Conservation (phyloP, 2,113 vertebrate species). For the Scomber colias region DNA sequence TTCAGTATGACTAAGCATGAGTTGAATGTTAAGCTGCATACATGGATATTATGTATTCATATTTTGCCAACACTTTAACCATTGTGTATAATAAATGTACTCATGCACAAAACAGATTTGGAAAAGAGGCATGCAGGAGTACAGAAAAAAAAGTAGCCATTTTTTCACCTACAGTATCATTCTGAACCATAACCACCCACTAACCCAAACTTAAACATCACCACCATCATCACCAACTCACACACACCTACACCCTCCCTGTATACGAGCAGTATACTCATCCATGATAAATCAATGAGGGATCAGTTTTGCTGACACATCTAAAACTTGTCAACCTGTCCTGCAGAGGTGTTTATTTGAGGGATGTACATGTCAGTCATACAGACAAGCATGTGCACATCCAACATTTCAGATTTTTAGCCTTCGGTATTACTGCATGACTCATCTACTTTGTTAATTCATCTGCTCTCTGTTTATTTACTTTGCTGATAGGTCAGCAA, state of each 20-base stretch:
- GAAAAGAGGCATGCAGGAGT: constrained; percentile 29
- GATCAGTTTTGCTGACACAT: constrained; percentile 47
- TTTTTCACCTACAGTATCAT: constrained; percentile 35
- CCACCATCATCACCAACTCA: constrained; percentile 6
- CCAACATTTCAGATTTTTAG: constrained; percentile 9
- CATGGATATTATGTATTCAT: constrained; percentile 10
- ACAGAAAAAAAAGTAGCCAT: constrained; percentile 37
- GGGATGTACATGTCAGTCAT: constrained; percentile 41
- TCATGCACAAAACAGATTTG: constrained; percentile 23
- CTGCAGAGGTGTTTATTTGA: constrained; percentile 40
- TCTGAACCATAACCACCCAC: constrained; percentile 42
- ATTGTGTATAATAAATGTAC: constrained; percentile 9
- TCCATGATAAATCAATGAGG: constrained; percentile 30
- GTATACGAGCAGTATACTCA: constrained; percentile 12
- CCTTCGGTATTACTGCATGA: background rate
- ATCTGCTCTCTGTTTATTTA: background rate
- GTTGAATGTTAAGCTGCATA: background rate
- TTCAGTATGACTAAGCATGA: background rate
- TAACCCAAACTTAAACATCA: constrained; percentile 22
- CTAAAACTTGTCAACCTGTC: constrained; percentile 33
- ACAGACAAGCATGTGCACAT: constrained; percentile 1
- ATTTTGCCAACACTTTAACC: background rate
- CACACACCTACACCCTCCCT: constrained; percentile 14
- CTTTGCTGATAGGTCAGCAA: background rate
- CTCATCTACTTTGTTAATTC: constrained; percentile 28